Base-by-base conservation (phyloP, 2,113 vertebrate species). In the Genyomyrus donnyi region DNA sequence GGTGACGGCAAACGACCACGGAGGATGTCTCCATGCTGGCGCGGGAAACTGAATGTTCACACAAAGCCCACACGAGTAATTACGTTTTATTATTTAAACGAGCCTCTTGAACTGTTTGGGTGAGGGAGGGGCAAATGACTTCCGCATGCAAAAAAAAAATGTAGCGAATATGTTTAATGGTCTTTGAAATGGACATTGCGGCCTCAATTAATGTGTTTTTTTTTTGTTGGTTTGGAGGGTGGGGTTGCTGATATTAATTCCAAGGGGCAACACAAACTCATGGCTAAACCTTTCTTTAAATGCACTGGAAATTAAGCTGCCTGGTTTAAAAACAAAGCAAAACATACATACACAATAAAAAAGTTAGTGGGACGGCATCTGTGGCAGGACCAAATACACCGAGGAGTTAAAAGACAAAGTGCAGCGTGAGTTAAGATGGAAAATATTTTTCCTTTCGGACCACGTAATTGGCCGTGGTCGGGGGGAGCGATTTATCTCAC, bases 141-240 rank as follows among this genome's bases (percentile, higher is more conserved):
- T 92, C 48, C 31, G 80, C 48, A n/a, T 89, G 88, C 90, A 92
- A 90, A 90, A 90, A 90, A 90, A 77, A 88, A 70, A 88, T 92
- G 90, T n/a, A 88, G 53, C 58, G 92, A 90, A 93, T 80, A 93
- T 85, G 19, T 10, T 48, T 85, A 85, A 85, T 89, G 42, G 90
- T 91, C 91, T 93, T 93, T 92, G 92, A 92, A 94, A 94, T 92
- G 89, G 91, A 91, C 93, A 94, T 92, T 91, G 92, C 46, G 91
- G 90, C 92, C 48, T 91, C 92, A 93, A 90, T 92, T 91, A 89
- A 88, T 86, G 85, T 91, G 90, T 84, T 77, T 27, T 27, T 90
- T 84, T 42, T 80, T 42, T 80, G n/a, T 70, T 70, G n/a, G 62
- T 66, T 77, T 77, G 74, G 70, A 91, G 45, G 91, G 92, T 91